Percentiles rank a stretch among this genome's conserved stretches.
These are phyloP conservation scores for Galerucella calmariensis DNA, from an alignment of 2,888 invertebrate species.

Conservation along the genomic window DNA sequence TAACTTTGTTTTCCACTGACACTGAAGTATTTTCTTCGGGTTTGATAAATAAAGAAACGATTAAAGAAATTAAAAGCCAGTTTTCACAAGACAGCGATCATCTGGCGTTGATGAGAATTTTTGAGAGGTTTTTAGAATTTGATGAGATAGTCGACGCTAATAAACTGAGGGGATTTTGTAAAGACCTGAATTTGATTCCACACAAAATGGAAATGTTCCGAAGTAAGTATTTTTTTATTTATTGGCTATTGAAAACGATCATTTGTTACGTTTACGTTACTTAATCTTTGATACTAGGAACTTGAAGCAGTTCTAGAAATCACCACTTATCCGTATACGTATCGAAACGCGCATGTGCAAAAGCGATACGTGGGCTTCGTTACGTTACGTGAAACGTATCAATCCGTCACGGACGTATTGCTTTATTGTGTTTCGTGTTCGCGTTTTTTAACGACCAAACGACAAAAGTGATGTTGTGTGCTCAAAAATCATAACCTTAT, in stretches of 20 bases:
- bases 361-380: too few species aligned
- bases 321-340: too few species aligned
- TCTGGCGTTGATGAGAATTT: slow-evolving; percentile 69
- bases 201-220: slow-evolving; percentile 68
- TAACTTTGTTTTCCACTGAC: slow-evolving; percentile 66
- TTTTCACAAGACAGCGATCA: slow-evolving; percentile 73
- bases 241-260: background rate
- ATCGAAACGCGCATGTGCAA: too few species aligned
- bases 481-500: too few species aligned
- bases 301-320: too few species aligned
- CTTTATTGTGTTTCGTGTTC: too few species aligned
- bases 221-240: slow-evolving; percentile 63
- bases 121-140: slow-evolving; percentile 66
- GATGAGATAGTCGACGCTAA: slow-evolving; percentile 53
- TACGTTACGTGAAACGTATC: too few species aligned
- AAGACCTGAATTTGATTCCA: slow-evolving; percentile 63
- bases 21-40: slow-evolving; percentile 68
- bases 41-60: slow-evolving; percentile 65
- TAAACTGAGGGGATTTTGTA: slow-evolving; percentile 64
- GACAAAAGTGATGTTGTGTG: too few species aligned
- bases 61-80: slow-evolving; percentile 67
- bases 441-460: too few species aligned
- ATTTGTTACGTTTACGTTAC: too few species aligned
- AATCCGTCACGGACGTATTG: too few species aligned
- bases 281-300: background rate